Base-by-base conservation (phyloP, 1,140 invertebrate species). In the Phymorhynchus buccinoides region DNA sequence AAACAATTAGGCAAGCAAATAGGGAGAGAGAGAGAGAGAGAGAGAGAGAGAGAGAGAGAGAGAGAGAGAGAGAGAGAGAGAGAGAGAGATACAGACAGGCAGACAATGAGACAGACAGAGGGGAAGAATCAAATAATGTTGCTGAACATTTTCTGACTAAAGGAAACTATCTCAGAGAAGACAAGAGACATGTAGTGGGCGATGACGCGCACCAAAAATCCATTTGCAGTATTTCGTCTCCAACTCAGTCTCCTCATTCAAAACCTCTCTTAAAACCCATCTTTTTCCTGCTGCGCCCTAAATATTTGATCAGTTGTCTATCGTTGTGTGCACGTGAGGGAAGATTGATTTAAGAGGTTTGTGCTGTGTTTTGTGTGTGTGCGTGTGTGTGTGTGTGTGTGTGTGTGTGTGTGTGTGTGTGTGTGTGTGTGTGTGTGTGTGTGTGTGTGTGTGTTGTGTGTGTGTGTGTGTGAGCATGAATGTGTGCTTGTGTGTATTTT, bases 61-160 rank as follows among this genome's bases (percentile, higher is more conserved):
- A 30, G 73, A 79, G 75, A 66, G 44, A 79, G 75, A 27, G 48
- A 62, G 77, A 84, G 84, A 80, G 30, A 41, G 73, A 30, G 35
- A 62, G 35, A 39, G 42, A 66, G 48, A 62, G 77, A 0, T 37
- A 73, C 22, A 83, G 82, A 73, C n/a, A 41, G 56, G 73, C n/a
- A 73, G 82, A 83, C 32, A 83, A 56, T 73, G 16, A 73, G 66
- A 41, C 22, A 83, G 32, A 71, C 32, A 73, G 66, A 73, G 56
- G 56, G 62, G 48, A 35, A 32, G 80, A 32, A 81, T n/a, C 44
- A 48, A 48, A 48, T 18, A n/a, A n/a, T n/a, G n/a, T n/a, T n/a
- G n/a, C n/a, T n/a, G n/a, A n/a, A n/a, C n/a, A n/a, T n/a, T n/a
- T n/a, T n/a, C n/a, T n/a, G n/a, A n/a, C n/a, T n/a, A n/a, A n/a